phyloP scores from a whole-genome alignment of 1,140 invertebrate species.

The Drosophila virilis region DNA sequence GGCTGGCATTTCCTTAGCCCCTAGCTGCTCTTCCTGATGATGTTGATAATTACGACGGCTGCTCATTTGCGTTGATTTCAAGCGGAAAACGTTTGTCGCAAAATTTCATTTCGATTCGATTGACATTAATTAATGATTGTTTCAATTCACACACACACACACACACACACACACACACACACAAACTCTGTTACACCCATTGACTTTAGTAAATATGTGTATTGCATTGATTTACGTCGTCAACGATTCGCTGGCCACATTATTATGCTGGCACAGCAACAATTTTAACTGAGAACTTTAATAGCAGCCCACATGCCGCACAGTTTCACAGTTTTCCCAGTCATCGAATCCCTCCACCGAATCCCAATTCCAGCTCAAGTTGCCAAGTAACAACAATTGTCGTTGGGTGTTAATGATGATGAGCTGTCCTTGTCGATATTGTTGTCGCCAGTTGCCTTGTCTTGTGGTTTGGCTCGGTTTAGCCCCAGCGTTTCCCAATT shows the following conservation, averaged over 20 bases:
- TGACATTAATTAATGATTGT: slow-evolving; percentile 83
- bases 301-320: slow-evolving; percentile 35
- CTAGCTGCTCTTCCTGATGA: slow-evolving; percentile 7
- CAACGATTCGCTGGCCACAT: slow-evolving; percentile 70
- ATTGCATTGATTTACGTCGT: slow-evolving; percentile 75
- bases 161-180: slow-evolving; percentile 25
- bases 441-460: neutral
- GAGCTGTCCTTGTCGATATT: slow-evolving; percentile 53
- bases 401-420: slow-evolving; percentile 79
- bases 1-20: slow-evolving; percentile 11
- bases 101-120: slow-evolving; percentile 81
- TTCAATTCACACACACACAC: slow-evolving; percentile 60
- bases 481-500: slow-evolving; percentile 37
- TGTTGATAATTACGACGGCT: slow-evolving; percentile 28
- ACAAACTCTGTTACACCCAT: neutral
- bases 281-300: slow-evolving; percentile 50
- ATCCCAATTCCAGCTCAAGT: slow-evolving; percentile 13
- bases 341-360: slow-evolving; percentile 1
- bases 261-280: slow-evolving; percentile 78
- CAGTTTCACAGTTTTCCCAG: neutral
- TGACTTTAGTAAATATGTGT: slow-evolving; percentile 26
- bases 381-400: slow-evolving; percentile 51
- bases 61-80: slow-evolving; percentile 78
- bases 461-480: slow-evolving; percentile 10
- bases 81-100: slow-evolving; percentile 81